Evolutionary conservation across 2,113 vertebrate species (phyloP).

Genomic region (Meleagris gallopavo): DNA sequence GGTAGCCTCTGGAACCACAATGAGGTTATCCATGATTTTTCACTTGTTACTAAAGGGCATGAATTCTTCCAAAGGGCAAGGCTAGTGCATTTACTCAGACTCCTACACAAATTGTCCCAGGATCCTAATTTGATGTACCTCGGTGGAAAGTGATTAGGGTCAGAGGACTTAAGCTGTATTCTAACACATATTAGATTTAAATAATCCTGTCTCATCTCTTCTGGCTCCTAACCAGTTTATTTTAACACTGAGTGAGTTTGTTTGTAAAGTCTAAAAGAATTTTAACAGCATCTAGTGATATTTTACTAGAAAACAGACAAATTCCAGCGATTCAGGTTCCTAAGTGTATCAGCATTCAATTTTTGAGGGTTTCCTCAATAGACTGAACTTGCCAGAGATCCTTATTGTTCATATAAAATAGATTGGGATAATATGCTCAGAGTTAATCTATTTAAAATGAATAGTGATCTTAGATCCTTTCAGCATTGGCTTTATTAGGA

Average conservation of each 20-base stretch:
- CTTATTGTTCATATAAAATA: background rate
- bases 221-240: conserved; percentile 51
- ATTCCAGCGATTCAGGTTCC: background rate
- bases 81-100: background rate
- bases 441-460: background rate
- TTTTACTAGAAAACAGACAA: background rate
- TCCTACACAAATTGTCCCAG: conserved; percentile 39
- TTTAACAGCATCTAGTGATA: background rate
- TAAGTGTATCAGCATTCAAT: background rate
- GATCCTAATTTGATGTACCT: conserved; percentile 61
- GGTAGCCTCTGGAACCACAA: background rate
- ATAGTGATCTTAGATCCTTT: background rate
- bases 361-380: background rate
- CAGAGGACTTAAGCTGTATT: conserved; percentile 68
- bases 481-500: background rate
- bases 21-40: background rate
- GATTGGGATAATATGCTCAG: background rate
- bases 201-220: conserved; percentile 72
- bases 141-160: conserved; percentile 58
- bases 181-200: conserved; percentile 73
- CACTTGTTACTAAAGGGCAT: background rate
- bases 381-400: background rate
- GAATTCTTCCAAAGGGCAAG: background rate
- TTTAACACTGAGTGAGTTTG: conserved; percentile 38
- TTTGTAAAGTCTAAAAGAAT: conserved; percentile 35